phyloP scores from a whole-genome alignment of 2,797 vertebrate genomes.

The Typhlichthys subterraneus region DNA sequence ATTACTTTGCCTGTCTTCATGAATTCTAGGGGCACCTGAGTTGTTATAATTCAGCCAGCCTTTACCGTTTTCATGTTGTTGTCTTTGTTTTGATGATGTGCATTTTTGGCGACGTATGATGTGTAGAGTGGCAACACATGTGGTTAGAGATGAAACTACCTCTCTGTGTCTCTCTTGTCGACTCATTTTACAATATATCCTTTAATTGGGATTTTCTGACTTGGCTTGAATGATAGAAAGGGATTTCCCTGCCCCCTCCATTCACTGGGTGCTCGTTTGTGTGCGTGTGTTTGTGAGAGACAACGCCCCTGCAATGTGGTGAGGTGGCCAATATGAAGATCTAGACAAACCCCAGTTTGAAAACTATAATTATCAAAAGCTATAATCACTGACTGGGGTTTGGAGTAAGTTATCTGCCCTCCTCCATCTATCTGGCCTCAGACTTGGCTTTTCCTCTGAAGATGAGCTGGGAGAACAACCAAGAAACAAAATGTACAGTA shows the following conservation, averaged over 20 bases:
- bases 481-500: background rate
- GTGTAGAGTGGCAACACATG: too few relatives aligned
- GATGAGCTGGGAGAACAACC: background rate
- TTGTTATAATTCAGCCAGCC: too few relatives aligned
- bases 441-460: background rate
- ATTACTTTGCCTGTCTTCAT: too few relatives aligned
- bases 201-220: too few relatives aligned
- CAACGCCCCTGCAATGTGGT: conserved; percentile 20
- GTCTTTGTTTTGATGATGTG: too few relatives aligned
- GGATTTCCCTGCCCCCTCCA: background rate
- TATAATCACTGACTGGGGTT: conserved; percentile 47
- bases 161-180: too few relatives aligned
- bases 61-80: too few relatives aligned
- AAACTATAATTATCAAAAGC: conserved; percentile 54
- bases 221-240: too few relatives aligned
- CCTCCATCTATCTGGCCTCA: background rate
- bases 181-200: too few relatives aligned
- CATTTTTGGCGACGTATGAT: too few relatives aligned
- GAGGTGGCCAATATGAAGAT: conserved; percentile 21
- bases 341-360: conserved; percentile 15
- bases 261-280: background rate
- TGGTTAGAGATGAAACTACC: too few relatives aligned
- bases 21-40: too few relatives aligned
- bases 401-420: conserved; percentile 8
- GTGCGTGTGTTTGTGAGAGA: background rate